phyloP scores from a whole-genome alignment of 1,140 invertebrate species.

The Drosophila melanica region DNA sequence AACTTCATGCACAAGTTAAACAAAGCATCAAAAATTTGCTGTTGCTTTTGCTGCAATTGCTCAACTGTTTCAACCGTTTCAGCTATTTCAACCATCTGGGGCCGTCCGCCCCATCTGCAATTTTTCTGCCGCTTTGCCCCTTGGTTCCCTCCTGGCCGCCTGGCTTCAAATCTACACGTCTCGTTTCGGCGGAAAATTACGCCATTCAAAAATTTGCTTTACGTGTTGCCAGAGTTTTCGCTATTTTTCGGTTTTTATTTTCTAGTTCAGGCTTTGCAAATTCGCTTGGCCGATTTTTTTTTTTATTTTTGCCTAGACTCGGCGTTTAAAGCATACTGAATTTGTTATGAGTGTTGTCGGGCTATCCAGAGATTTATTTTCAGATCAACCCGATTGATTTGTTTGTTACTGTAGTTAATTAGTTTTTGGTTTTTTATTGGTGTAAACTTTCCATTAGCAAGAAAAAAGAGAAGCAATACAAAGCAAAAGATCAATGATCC shows the following conservation, averaged over 20 bases:
- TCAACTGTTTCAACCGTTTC: constrained; percentile 48
- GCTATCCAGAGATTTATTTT: neutral
- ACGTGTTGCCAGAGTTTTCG: constrained; percentile 53
- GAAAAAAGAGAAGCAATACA: constrained; percentile 22
- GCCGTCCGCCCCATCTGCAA: constrained; percentile 11
- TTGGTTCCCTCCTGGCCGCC: constrained; percentile 7
- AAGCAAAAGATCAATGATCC: constrained; percentile 67
- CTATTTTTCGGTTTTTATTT: constrained; percentile 20
- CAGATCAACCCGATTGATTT: neutral
- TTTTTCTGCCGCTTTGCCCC: neutral
- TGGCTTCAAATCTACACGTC: constrained; percentile 38
- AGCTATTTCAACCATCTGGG: constrained; percentile 29
- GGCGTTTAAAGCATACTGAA: neutral
- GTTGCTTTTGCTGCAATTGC: constrained; percentile 54
- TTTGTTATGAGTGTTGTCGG: constrained; percentile 4
- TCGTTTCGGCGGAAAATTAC: constrained; percentile 64
- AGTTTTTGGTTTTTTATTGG: neutral
- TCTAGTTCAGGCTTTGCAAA: constrained; percentile 42
- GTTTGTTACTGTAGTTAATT: neutral
- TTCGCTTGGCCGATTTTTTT: constrained; percentile 53
- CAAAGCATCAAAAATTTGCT: constrained; percentile 57
- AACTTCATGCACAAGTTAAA: constrained; percentile 59
- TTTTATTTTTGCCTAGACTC: constrained; percentile 49
- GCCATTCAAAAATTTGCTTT: constrained; percentile 74
- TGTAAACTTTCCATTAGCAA: no score